phyloP scores from a whole-genome alignment of 2,888 invertebrate species.

The Drosophila colorata region DNA sequence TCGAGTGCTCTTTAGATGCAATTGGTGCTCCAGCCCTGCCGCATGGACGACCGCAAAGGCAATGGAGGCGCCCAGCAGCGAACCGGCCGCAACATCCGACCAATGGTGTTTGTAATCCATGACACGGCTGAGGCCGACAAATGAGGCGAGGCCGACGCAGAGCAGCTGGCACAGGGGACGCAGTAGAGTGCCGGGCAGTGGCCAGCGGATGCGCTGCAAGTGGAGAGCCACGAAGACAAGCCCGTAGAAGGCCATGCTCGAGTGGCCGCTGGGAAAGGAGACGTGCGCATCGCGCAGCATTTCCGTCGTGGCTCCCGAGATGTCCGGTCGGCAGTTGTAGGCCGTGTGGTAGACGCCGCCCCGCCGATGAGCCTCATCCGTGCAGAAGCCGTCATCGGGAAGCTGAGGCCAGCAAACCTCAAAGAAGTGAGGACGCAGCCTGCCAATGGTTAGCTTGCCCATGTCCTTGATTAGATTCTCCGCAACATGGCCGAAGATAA shows the following conservation, averaged over 20 bases:
- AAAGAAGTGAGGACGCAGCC: constrained; percentile 76
- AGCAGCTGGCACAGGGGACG: constrained; percentile 88
- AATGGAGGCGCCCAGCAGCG: constrained; percentile 88
- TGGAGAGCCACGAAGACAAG: constrained; percentile 67
- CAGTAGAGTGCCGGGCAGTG: constrained; percentile 43
- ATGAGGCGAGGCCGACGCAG: constrained; percentile 91
- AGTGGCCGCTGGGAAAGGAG: constrained; percentile 81
- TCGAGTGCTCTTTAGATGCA: constrained; percentile 5
- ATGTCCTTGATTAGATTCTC: constrained; percentile 57
- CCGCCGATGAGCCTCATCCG: constrained; percentile 24
- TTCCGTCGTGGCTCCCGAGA: constrained; percentile 28
- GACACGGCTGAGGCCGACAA: constrained; percentile 94
- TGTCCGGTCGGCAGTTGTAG: constrained; percentile 47
- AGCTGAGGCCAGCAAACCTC: constrained; percentile 65
- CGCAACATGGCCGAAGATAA: constrained; percentile 56
- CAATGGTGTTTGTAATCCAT: constrained; percentile 99
- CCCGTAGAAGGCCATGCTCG: constrained; percentile 69
- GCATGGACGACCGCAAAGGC: constrained; percentile 87
- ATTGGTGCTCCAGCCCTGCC: constrained; percentile 45
- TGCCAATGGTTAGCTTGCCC: constrained; percentile 64
- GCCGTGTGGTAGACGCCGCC: constrained; percentile 48
- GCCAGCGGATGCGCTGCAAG: constrained; percentile 59
- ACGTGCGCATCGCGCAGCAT: constrained; percentile 51
- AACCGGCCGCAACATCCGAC: constrained; percentile 96
- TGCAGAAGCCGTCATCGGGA: constrained; percentile 57